phyloP scores from a whole-genome alignment of 1,140 invertebrate genomes.

The Streblospio benedicti region DNA sequence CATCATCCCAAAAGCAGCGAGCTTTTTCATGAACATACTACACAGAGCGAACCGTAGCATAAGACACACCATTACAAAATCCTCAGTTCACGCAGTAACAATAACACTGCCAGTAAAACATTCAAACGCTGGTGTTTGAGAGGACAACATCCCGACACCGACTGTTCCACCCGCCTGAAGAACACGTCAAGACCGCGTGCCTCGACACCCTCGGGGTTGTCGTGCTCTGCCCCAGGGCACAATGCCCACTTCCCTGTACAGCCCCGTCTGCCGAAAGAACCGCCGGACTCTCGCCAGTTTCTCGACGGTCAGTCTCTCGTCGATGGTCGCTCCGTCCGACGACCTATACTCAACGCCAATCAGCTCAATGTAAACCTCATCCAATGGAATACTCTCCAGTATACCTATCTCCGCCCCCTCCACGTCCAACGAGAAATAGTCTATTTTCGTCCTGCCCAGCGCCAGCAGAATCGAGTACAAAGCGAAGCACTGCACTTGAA shows the following conservation, averaged over 20 bases:
- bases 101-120: no score
- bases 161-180: no score
- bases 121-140: no score
- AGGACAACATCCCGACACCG: no score
- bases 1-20: no score
- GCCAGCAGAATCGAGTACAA: conserved; percentile 5
- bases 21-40: no score
- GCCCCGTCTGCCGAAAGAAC: neutral
- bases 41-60: no score
- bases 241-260: neutral
- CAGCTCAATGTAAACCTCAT: conserved; percentile 23
- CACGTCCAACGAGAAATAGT: conserved; percentile 30
- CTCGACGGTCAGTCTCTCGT: neutral
- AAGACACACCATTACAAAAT: no score
- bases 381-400: conserved; percentile 27
- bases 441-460: conserved; percentile 10
- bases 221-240: neutral
- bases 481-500: conserved; percentile 11
- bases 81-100: no score
- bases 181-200: neutral
- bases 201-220: neutral
- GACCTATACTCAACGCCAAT: conserved; percentile 12
- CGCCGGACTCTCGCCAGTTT: neutral
- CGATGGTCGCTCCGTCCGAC: no score
- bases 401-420: conserved; percentile 28